These are phyloP conservation scores for Meiosimyza platycephala DNA, from an alignment of 2,888 invertebrate species.

Conservation along the genomic window DNA sequence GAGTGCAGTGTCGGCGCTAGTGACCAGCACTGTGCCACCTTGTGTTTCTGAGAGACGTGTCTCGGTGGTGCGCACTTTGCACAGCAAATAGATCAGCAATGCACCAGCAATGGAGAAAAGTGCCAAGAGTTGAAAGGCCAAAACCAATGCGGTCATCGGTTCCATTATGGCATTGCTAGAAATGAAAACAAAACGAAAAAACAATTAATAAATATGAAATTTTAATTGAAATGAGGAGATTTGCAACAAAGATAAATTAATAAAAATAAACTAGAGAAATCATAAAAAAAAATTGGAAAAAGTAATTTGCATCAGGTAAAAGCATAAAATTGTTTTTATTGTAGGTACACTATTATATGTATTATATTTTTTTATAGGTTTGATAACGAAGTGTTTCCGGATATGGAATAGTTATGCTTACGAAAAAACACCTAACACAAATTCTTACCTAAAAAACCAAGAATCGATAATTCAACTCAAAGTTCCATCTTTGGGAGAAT, in stretches of 20 bases:
- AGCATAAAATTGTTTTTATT: too few species aligned
- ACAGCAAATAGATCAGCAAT: slow-evolving; percentile 79
- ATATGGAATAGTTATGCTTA: too few species aligned
- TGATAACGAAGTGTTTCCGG: too few species aligned
- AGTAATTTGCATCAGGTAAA: not conserved
- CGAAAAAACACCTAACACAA: too few species aligned
- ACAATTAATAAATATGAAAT: not conserved
- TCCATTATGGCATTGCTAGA: slow-evolving; percentile 74
- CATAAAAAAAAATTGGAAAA: slow-evolving; percentile 7
- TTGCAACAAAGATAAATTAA: slow-evolving; percentile 7
- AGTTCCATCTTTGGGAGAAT: too few species aligned
- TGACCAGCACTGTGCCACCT: slow-evolving; percentile 79
- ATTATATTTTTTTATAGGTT: too few species aligned
- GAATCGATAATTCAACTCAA: too few species aligned
- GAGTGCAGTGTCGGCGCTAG: slow-evolving; percentile 83
- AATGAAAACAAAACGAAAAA: slow-evolving; percentile 30
- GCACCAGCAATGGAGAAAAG: slow-evolving; percentile 87
- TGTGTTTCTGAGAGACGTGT: slow-evolving; percentile 57
- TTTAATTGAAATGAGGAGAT: too few species aligned
- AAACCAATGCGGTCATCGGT: slow-evolving; percentile 81
- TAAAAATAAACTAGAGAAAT: not conserved
- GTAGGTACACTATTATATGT: too few species aligned
- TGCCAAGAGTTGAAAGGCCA: slow-evolving; percentile 84
- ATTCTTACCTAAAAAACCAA: too few species aligned
- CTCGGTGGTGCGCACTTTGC: slow-evolving; percentile 76